Evolutionary conservation across 2,888 invertebrate genomes (phyloP), one percentile per base, ranked within the genome.

Genomic region (Agriopis aurantiaria): DNA sequence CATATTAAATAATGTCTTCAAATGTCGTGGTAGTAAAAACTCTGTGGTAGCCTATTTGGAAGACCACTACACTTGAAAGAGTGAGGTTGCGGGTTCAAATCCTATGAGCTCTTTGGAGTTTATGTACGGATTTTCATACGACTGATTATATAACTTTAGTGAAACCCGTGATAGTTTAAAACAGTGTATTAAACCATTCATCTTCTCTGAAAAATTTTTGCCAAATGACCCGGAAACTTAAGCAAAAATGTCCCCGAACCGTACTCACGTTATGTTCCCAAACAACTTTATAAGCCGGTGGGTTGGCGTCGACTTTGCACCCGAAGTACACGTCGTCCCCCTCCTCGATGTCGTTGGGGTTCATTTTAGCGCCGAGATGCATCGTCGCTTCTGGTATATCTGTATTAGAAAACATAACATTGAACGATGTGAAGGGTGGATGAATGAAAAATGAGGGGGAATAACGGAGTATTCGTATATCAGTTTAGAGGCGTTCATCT

Each of bases 181-280:
- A 23, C 17, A 23, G 2, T 23, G 17, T 23, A 1, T 23, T 33
- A 33, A 33, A 33, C 33, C 33, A 33, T 33, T 33, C 33, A 33
- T 33, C 33, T 33, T 3, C 17, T 52, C 9, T 33, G 6, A 2
- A 17, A 52, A 52, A 8, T 51, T 3, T 14, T 23, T 3, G 7
- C 3, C 52, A 48, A 49, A 8, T 49, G 53, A 53, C 23, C 9
- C 53, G 12, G 33, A 53, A 53, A 33, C 17, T 14, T 7, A 4
- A 11, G 11, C 52, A 11, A 52, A 53, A 33, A 53, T 55, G 40
- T 40, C 55, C 2, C 40, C 17, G 40, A 67, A 9, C 43, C 43
- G 8, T 69, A 91, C 94, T 94, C 78, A 95, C 95, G 76, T 94
- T 92, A 79, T 95, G 94, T 77, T 94, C 94, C 95, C 95, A 95